phyloP scores from a whole-genome alignment of 2,797 vertebrate species.

The Macropodus opercularis region DNA sequence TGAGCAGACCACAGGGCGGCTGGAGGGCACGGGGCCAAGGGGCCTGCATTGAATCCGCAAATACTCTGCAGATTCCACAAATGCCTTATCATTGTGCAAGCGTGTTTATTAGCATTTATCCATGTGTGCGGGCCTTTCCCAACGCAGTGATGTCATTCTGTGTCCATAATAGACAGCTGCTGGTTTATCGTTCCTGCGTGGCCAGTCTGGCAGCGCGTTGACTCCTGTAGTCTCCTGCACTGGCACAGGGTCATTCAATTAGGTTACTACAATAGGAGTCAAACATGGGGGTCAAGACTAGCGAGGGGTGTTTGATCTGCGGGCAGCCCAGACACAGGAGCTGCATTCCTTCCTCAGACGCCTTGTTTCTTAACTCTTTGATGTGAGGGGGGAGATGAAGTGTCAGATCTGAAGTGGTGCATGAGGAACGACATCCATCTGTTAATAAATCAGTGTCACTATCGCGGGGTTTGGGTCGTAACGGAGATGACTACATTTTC shows the following conservation, averaged over 20 bases:
- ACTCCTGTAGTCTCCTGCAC: conserved; percentile 50
- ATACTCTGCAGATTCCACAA: conserved; percentile 75
- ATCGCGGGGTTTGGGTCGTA: neutral
- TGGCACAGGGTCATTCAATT: conserved; percentile 60
- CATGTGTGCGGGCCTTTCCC: conserved; percentile 61
- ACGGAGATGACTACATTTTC: no score
- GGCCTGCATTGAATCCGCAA: conserved; percentile 65
- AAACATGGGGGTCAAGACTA: conserved; percentile 58
- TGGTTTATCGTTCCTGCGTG: conserved; percentile 50
- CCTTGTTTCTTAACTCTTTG: conserved; percentile 43
- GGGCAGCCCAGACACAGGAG: conserved; percentile 23
- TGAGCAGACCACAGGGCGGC: conserved; percentile 44
- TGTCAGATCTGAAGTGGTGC: conserved; percentile 16
- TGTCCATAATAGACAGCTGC: conserved; percentile 58
- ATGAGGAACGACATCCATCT: conserved; percentile 8
- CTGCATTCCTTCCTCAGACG: conserved; percentile 64
- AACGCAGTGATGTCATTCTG: conserved; percentile 59
- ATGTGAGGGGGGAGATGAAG: conserved; percentile 34
- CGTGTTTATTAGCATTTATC: conserved; percentile 66
- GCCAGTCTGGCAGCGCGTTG: conserved; percentile 40
- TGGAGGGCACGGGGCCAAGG: conserved; percentile 56
- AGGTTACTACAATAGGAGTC: conserved; percentile 63
- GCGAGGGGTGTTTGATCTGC: conserved; percentile 40
- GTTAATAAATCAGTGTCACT: conserved; percentile 25
- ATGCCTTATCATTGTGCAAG: conserved; percentile 72